These are phyloP conservation scores for Hippasteria phrygiana DNA, from an alignment of 53 echinoderm and acorn worm genomes.

Conservation along the genomic window DNA sequence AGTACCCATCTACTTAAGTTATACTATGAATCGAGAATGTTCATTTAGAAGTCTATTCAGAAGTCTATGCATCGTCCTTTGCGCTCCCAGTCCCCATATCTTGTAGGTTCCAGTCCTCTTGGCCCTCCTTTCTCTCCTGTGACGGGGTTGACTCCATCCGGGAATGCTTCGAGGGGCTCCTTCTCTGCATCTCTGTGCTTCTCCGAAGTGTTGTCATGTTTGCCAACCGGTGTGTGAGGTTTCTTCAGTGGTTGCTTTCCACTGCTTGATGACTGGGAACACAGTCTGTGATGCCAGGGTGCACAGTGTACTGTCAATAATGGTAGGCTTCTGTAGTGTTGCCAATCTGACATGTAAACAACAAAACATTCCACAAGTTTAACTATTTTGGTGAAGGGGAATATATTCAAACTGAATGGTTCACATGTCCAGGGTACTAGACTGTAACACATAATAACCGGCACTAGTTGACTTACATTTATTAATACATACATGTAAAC, in stretches of 20 bases:
- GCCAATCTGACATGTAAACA: background rate
- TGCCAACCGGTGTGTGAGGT: slow-evolving; percentile 88
- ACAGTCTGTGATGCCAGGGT: background rate
- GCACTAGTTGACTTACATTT: too few relatives aligned
- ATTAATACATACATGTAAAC: too few relatives aligned
- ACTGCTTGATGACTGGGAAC: slow-evolving; percentile 40
- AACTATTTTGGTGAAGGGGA: too few relatives aligned
- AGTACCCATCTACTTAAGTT: too few relatives aligned
- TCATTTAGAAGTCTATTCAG: slow-evolving; percentile 26
- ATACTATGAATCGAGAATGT: background rate
- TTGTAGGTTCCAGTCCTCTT: slow-evolving; percentile 91
- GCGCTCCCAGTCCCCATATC: slow-evolving; percentile 98
- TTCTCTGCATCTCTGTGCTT: slow-evolving; percentile 87
- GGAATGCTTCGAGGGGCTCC: slow-evolving; percentile 87
- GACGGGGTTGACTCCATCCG: slow-evolving; percentile 87
- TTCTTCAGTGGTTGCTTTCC: slow-evolving; percentile 83
- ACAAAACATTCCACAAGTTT: too few relatives aligned
- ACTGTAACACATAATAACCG: too few relatives aligned
- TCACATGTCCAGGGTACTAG: too few relatives aligned
- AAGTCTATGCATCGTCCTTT: slow-evolving; percentile 96
- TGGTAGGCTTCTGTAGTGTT: background rate
- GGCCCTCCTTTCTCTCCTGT: slow-evolving; percentile 98
- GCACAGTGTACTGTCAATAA: background rate
- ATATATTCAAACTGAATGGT: too few relatives aligned
- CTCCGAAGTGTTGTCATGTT: slow-evolving; percentile 77